Percentiles rank a stretch among this genome's conserved stretches.
Conservation (phyloP, 2,113 vertebrate genomes). For the Pavo muticus region DNA sequence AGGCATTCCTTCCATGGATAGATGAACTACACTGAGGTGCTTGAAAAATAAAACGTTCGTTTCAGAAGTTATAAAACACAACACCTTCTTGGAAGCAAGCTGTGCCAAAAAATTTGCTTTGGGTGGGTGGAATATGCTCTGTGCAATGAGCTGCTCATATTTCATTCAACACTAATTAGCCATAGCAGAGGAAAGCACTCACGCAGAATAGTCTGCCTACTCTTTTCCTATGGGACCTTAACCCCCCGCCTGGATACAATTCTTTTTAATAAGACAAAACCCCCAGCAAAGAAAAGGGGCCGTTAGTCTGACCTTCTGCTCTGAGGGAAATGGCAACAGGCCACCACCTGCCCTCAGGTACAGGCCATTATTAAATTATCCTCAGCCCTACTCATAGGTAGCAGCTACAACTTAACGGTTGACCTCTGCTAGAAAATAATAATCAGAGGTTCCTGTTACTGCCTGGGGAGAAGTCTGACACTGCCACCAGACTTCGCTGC, state of each 20-base stretch:
- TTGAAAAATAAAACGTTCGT: constrained; percentile 1
- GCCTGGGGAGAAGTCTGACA: not conserved
- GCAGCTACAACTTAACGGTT: not conserved
- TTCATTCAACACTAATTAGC: constrained; percentile 22
- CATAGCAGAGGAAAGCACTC: not conserved
- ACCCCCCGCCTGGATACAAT: not conserved
- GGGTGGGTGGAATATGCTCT: not conserved
- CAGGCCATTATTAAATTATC: not conserved
- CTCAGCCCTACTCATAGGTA: not conserved
- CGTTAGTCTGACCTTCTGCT: not conserved
- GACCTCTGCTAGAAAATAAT: not conserved
- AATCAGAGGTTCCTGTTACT: not conserved
- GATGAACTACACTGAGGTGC: not conserved
- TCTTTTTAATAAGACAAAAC: not conserved
- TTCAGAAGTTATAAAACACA: constrained; percentile 22
- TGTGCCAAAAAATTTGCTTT: constrained; percentile 35
- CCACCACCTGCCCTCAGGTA: not conserved
- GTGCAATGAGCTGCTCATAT: not conserved
- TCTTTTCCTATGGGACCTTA: not conserved
- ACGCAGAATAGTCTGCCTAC: not conserved
- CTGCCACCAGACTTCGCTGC: not conserved
- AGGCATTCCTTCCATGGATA: not conserved
- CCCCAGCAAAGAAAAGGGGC: not conserved
- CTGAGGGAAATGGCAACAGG: not conserved
- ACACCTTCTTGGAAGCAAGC: not conserved